phyloP scores from a whole-genome alignment of 2,113 vertebrate species.

The Tringa solitaria region DNA sequence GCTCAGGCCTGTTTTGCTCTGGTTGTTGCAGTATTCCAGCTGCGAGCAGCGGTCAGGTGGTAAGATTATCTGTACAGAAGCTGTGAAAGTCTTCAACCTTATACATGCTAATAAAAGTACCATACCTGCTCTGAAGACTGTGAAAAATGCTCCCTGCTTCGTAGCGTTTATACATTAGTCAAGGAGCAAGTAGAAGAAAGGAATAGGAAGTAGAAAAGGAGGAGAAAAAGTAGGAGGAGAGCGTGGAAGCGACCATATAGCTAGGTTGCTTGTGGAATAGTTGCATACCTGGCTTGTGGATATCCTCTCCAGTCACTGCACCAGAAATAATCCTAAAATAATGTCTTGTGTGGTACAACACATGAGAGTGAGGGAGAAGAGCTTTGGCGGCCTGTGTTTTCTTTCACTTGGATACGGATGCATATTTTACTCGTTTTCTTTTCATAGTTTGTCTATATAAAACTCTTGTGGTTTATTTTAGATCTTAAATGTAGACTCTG shows the following conservation, averaged over 20 bases:
- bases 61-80: background rate
- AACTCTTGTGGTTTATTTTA: slow-evolving; percentile 1
- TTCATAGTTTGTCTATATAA: slow-evolving; percentile 48
- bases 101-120: background rate
- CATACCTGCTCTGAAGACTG: background rate
- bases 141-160: background rate
- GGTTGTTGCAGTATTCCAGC: background rate
- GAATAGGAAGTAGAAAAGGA: background rate
- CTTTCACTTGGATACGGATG: background rate
- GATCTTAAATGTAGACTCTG: slow-evolving; percentile 34
- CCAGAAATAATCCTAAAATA: slow-evolving; percentile 28
- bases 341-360: background rate
- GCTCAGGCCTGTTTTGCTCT: background rate
- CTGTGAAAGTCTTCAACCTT: background rate
- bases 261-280: background rate
- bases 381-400: background rate
- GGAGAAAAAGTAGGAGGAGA: background rate
- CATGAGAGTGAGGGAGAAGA: background rate
- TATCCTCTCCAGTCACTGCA: background rate
- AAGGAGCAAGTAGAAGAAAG: background rate
- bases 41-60: background rate
- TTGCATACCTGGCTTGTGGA: background rate
- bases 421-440: slow-evolving; percentile 43
- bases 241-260: background rate
- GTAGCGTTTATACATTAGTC: background rate